Evolutionary conservation across 1,140 invertebrate genomes (phyloP).

Genomic region (Lordiphosa mommai): DNA sequence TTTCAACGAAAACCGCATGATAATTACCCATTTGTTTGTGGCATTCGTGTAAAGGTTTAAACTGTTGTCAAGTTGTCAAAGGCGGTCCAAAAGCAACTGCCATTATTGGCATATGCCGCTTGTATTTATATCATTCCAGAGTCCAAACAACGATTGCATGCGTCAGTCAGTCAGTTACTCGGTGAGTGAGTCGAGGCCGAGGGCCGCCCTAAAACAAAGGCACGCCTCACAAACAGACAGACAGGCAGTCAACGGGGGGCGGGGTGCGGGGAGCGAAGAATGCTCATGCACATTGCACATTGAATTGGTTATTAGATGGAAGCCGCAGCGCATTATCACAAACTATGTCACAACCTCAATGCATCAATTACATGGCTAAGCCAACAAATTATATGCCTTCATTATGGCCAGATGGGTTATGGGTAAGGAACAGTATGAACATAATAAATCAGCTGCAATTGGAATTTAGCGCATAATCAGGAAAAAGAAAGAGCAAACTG

Average conservation of each 20-base stretch:
- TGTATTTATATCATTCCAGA: constrained; percentile 6
- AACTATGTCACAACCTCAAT: constrained; percentile 69
- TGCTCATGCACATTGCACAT: constrained; percentile 26
- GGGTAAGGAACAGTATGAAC: constrained; percentile 12
- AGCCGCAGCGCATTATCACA: constrained; percentile 54
- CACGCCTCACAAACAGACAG: not conserved
- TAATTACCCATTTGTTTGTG: constrained; percentile 30
- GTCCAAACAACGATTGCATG: constrained; percentile 43
- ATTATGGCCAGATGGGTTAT: constrained; percentile 10
- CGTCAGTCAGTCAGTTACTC: not conserved
- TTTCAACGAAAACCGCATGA: constrained; percentile 23
- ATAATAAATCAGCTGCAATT: constrained; percentile 60
- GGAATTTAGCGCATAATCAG: constrained; percentile 75
- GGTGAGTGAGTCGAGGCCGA: not conserved
- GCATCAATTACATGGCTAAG: constrained; percentile 66
- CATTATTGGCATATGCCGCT: constrained; percentile 46
- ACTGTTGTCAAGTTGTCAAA: constrained; percentile 53
- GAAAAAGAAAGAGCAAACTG: not conserved
- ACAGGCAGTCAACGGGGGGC: not conserved
- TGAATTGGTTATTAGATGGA: constrained; percentile 33
- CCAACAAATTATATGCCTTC: constrained; percentile 61
- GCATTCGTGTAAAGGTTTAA: constrained; percentile 13
- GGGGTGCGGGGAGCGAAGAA: not conserved
- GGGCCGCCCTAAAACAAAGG: not conserved
- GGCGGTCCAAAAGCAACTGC: constrained; percentile 37